Base-by-base conservation (phyloP, 2,888 invertebrate species). In the Koerneria pararmatus region DNA sequence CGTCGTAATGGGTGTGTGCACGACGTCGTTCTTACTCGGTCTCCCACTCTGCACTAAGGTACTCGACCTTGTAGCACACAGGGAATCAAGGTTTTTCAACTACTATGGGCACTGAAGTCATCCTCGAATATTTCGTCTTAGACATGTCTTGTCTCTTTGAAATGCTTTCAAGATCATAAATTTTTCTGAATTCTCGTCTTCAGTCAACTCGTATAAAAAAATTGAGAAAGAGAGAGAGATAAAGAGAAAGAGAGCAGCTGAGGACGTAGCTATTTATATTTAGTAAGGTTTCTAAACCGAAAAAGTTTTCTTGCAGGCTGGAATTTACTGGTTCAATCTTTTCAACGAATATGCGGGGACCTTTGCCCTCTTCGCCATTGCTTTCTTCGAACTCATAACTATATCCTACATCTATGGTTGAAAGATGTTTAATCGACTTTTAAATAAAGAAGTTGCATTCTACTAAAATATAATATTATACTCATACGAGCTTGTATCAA, bases 321-420 rank as follows among this genome's bases (percentile, higher is more conserved):
- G 66, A 15, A 66, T 66, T 32, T 66, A 66, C 60, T 59, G 59
- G 59, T 66, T 66, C 60, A 59, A 59, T 1, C 60, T 66, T 11
- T 49, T 59, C 58, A 66, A 66, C 32, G 66, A 66, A 31, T 66
- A 51, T 29, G 46, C 41, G 11, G 66, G 59, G 2, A 53, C 59
- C 3, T 66, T 60, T 32, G 59, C 53, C 3, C 54, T 66, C 22
- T 58, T 66, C 53, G 53, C 59, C 5, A 59, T 66, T 15, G 58
- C 66, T 2, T 24, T 66, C 2, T 35, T 29, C 41, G 66, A 66
- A 29, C 46, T 66, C 0, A 22, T 66, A 15, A 46, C 54, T 2
- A 59, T 66, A 31, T 31, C 46, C 1, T 54, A 60, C 32, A 35
- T 66, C 3, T 66, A 66, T 35, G 66, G 66, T 66, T n/a, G n/a